Conservation (phyloP, 2,888 invertebrate genomes). For the Helicoverpa assulta region DNA sequence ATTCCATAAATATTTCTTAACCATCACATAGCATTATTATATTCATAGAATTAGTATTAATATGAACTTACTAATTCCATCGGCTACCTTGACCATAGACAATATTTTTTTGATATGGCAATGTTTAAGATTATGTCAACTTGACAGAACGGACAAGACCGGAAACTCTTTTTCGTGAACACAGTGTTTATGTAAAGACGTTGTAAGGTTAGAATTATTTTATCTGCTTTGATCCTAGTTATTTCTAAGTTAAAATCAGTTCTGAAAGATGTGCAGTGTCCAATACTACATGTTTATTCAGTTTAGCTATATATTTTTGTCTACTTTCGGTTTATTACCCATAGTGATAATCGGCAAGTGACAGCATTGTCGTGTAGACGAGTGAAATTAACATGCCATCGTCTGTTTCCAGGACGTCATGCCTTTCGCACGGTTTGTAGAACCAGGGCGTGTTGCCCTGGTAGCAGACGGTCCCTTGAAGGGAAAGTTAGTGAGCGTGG, state of each 20-base stretch:
- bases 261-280: constrained; percentile 21
- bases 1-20: too few species aligned
- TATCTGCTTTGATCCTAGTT: constrained; percentile 76
- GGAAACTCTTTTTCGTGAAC: constrained; percentile 79
- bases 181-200: constrained; percentile 82
- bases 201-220: constrained; percentile 85
- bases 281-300: constrained; percentile 28
- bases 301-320: constrained; percentile 45
- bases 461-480: constrained; percentile 97
- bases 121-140: constrained; percentile 51
- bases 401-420: constrained; percentile 86
- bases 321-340: constrained; percentile 30
- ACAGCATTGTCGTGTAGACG: constrained; percentile 58
- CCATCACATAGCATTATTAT: too few species aligned
- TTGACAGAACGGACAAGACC: constrained; percentile 53
- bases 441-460: constrained; percentile 99
- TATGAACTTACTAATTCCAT: background rate
- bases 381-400: constrained; percentile 58
- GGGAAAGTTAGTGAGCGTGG: constrained; percentile 98
- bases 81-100: constrained; percentile 9
- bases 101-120: constrained; percentile 32
- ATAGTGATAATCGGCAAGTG: constrained; percentile 46
- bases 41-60: background rate
- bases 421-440: constrained; percentile 98
- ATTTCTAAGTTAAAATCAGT: constrained; percentile 21